A percentile compares a stretch with the other conserved stretches of the same genome.
phyloP scores from a whole-genome alignment of 2,113 vertebrate species.

The Chionis minor region DNA sequence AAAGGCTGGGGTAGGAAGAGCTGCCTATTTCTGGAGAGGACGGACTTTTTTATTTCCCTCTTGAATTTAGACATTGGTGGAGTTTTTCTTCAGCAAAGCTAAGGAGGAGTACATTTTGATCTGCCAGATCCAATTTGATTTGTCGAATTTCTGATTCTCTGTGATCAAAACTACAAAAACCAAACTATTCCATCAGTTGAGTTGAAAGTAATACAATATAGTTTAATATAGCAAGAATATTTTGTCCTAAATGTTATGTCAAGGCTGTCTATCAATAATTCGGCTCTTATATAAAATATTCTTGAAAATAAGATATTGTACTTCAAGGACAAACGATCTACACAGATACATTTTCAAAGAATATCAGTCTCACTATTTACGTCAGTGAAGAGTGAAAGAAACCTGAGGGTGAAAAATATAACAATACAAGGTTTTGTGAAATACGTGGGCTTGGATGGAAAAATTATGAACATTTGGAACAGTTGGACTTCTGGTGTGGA shows the following conservation, averaged over 20 bases:
- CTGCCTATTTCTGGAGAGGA: background rate
- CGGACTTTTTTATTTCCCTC: background rate
- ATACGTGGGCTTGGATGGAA: background rate
- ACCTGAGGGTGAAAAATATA: background rate
- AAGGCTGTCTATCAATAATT: constrained; percentile 25
- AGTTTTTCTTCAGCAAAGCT: background rate
- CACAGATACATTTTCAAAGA: background rate
- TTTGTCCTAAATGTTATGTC: background rate
- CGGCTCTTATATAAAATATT: background rate
- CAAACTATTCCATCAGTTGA: background rate
- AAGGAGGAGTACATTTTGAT: background rate
- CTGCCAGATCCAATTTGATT: background rate
- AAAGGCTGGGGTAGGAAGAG: background rate
- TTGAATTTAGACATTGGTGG: background rate
- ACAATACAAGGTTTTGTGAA: background rate
- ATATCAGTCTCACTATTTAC: background rate
- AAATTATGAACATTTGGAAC: background rate
- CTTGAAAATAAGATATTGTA: background rate
- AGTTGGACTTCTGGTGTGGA: background rate
- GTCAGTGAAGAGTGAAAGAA: constrained; percentile 1
- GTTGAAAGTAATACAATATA: background rate
- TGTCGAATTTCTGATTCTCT: background rate
- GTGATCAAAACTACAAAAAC: background rate
- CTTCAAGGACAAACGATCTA: background rate
- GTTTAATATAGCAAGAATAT: background rate